Base-by-base conservation (phyloP, 2,113 vertebrate species). In the Miniopterus natalensis region DNA sequence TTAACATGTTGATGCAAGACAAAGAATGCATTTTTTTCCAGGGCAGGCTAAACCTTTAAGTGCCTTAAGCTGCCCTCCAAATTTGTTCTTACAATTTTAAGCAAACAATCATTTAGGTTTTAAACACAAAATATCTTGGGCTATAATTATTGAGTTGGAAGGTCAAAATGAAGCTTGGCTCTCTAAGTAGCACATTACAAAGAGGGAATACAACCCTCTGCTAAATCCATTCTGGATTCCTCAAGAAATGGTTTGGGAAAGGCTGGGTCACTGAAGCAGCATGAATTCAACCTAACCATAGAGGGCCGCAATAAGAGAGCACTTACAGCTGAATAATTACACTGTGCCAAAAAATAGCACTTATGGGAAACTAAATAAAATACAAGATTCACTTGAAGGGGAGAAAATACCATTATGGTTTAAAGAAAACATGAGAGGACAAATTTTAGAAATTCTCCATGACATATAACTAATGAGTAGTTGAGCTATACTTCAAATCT, bases 1-100 rank as follows among this genome's bases (percentile, higher is more conserved):
- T 96, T 94, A 97, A 97, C 73, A 84, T 78, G 85, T 85, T 97
- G 85, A 90, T 92, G 53, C 79, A 97, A 97, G 97, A 98, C 81
- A 95, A 97, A 88, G 95, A 87, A 97, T 98, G 95, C 83, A 71
- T 79, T 81, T 86, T 89, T 97, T 96, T 74, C 95, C 47, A 92
- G 85, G 94, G 96, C 97, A 95, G 87, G 77, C 85, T 92, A 96
- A 95, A 96, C 77, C 53, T 92, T 96, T 94, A 97, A 96, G 88
- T 96, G 84, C 51, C 77, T 95, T 97, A 95, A 96, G 53, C 80
- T 96, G 87, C 90, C 75, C 80, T 97, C 93, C 84, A 96, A 95
- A 96, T 96, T 96, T 96, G 92, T 95, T 94, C 87, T 90, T 96
- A 71, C 63, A 42, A 68, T 96, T 92, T 68, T 95, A 95, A 96